A percentile compares a stretch with the other conserved stretches of the same genome.
Conservation (phyloP, 2,797 vertebrate genomes). For the Pantherophis alleghaniensis region DNA sequence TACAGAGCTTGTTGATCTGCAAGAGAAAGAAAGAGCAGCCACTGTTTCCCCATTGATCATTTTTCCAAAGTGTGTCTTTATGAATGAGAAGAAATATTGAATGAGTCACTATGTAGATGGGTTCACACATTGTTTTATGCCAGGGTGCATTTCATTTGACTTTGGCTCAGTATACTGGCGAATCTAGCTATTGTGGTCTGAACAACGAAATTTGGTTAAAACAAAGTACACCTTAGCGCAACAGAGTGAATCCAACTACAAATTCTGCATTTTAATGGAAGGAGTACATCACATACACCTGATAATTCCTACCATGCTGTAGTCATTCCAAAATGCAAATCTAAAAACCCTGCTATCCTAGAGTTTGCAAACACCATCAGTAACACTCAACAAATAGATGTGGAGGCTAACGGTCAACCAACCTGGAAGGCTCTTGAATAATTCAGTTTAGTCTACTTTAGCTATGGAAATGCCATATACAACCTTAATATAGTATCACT, state of each 20-base stretch:
- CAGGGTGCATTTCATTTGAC: not conserved
- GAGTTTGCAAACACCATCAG: conserved; percentile 1
- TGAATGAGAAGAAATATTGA: not conserved
- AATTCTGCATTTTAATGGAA: not conserved
- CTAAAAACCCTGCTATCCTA: not conserved
- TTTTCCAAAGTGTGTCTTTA: not conserved
- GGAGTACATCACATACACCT: too few species aligned
- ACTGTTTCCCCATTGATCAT: not conserved
- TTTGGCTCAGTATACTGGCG: not conserved
- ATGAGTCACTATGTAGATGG: not conserved
- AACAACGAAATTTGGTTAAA: not conserved
- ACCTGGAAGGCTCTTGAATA: not conserved
- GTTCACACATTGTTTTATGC: not conserved
- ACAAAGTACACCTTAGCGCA: not conserved
- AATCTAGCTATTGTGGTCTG: not conserved
- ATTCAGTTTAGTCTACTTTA: not conserved
- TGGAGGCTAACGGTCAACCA: not conserved
- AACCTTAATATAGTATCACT: not conserved
- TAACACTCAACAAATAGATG: not conserved
- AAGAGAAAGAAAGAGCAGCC: not conserved
- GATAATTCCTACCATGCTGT: not conserved
- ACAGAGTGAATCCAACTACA: not conserved
- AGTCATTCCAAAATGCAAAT: not conserved
- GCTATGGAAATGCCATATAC: not conserved
- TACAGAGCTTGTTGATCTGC: not conserved